phyloP scores from a whole-genome alignment of 2,113 vertebrate species.

The Peromyscus leucopus region DNA sequence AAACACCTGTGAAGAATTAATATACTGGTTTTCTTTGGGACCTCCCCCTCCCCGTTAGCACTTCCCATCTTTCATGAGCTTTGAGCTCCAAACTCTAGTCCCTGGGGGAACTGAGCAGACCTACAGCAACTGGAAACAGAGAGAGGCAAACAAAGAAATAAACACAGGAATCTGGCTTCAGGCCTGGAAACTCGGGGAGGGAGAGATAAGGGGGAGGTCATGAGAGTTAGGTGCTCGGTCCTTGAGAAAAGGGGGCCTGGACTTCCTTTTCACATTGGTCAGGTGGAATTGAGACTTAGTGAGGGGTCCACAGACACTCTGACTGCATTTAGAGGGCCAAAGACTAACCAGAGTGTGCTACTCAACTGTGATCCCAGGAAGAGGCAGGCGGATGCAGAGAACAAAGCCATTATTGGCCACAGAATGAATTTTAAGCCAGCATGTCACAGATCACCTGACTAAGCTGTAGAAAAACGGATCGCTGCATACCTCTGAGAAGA shows the following conservation, averaged over 20 bases:
- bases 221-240: neutral
- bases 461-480: neutral
- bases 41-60: no score
- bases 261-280: neutral
- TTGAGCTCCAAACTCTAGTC: no score
- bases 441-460: neutral
- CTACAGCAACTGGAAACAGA: neutral
- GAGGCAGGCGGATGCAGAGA: neutral
- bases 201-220: no score
- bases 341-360: neutral
- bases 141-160: neutral
- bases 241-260: neutral
- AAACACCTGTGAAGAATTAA: conserved; percentile 3
- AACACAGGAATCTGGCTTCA: no score
- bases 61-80: no score
- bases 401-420: neutral
- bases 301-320: neutral
- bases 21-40: no score
- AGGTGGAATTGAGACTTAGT: neutral
- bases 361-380: neutral
- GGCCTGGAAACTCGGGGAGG: no score
- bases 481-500: neutral
- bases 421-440: no score
- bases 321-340: no score
- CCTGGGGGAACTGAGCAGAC: neutral